Base-by-base conservation (phyloP, 2,888 invertebrate species). In the Papilio gigon region DNA sequence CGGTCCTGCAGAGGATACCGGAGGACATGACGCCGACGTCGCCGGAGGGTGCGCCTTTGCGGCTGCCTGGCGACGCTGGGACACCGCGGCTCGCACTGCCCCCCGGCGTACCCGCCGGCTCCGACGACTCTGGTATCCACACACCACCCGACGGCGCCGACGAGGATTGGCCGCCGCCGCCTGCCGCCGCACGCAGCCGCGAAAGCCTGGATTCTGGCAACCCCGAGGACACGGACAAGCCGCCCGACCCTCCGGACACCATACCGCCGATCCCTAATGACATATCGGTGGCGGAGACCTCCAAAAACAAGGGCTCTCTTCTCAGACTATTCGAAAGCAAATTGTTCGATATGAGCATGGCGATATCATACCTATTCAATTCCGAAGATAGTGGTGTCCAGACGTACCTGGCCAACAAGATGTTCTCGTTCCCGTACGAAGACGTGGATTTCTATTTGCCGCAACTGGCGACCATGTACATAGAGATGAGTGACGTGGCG, bases 361-460 rank as follows among this genome's bases (percentile, higher is more conserved):
- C 99, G 73, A 97, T 99, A 83, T 97, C 98, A 84, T 99, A 99
- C 93, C 93, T 99, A 70, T 99, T 98, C 89, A 98, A 98, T 87
- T 98, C 99, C 47, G 99, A 99, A 91, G 99, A 99, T 87, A 97
- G 98, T 44, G 99, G 99, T 71, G 99, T 99, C 74, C 97, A 99
- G 83, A 97, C 97, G 79, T 99, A 99, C 92, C 95, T 99, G 85
- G 99, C 98, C 74, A 99, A 99, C 93, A 97, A 98, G 90, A 95
- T 99, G 92, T 99, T 99, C 90, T 97, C 96, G 87, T 99, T 99
- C 88, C 95, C 96, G 35, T 95, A 97, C 85, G 94, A 93, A 74
- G 98, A 98, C 77, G 98, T 99, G 73, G 99, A 99, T 92, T 98
- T 99, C 87, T 99, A 99, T 92, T 94, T 99, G 85, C 99, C 99